A percentile compares a stretch with the other conserved stretches of the same genome.
These are phyloP conservation scores for Mobula birostris DNA, from an alignment of 2,113 vertebrate species.

Conservation along the genomic window DNA sequence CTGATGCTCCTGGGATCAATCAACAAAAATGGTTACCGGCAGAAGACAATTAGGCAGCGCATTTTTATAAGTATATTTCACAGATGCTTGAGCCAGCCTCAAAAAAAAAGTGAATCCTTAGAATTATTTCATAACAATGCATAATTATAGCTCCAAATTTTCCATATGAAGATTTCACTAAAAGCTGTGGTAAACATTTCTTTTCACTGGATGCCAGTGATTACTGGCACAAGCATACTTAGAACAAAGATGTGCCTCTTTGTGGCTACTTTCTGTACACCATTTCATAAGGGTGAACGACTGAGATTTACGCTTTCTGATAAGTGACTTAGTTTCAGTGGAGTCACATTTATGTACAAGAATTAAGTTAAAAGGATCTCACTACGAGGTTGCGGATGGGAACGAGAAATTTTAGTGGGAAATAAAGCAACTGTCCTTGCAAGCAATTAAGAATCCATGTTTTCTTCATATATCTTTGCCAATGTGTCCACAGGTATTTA, in stretches of 20 bases:
- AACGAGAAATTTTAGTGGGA: too few relatives aligned
- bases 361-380: neutral
- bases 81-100: neutral
- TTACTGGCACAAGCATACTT: neutral
- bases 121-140: neutral
- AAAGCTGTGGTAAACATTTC: neutral
- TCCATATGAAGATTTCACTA: neutral
- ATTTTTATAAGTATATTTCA: slow-evolving; percentile 22
- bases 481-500: neutral
- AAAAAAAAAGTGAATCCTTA: neutral
- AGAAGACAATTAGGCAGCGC: neutral
- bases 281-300: neutral
- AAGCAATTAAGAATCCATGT: neutral
- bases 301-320: neutral
- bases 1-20: neutral
- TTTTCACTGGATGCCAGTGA: neutral
- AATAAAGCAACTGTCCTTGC: neutral
- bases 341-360: neutral
- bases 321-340: neutral
- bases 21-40: neutral
- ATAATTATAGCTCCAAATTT: neutral
- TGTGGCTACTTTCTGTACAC: neutral
- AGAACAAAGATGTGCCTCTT: neutral
- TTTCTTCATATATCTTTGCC: neutral
- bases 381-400: neutral